Evolutionary conservation across 2,797 vertebrate species (phyloP).

Genomic region (Brotula barbata): DNA sequence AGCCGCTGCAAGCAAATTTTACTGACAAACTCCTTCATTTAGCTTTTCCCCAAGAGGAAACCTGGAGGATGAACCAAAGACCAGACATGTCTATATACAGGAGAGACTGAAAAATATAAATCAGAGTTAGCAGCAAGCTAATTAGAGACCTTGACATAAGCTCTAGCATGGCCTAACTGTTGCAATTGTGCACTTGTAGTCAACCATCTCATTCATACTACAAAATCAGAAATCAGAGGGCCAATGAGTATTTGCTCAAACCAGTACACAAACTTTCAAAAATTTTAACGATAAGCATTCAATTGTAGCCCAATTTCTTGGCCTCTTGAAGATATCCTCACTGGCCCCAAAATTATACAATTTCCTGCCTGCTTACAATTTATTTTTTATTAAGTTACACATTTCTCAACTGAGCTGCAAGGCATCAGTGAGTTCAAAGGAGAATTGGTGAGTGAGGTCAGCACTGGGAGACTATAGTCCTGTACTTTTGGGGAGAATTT

Average conservation of each 20-base stretch:
- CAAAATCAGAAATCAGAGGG: conserved; percentile 40
- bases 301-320: conserved; percentile 25
- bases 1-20: conserved; percentile 50
- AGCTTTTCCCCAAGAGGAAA: conserved; percentile 61
- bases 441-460: too few relatives aligned
- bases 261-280: conserved; percentile 19
- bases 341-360: not conserved
- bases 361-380: conserved; percentile 26
- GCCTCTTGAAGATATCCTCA: not conserved
- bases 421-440: conserved; percentile 34
- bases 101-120: conserved; percentile 36
- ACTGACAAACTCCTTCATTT: conserved; percentile 61
- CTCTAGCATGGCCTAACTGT: conserved; percentile 32
- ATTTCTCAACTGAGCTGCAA: conserved; percentile 14
- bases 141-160: conserved; percentile 51
- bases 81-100: conserved; percentile 58
- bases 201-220: conserved; percentile 21
- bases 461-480: too few relatives aligned
- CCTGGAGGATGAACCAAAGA: conserved; percentile 39
- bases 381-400: too few relatives aligned
- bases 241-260: conserved; percentile 33
- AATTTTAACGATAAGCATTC: conserved; percentile 21
- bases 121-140: conserved; percentile 71
- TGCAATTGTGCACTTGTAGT: conserved; percentile 38
- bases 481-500: conserved; percentile 28